phyloP scores from a whole-genome alignment of 2,113 vertebrate genomes.

The Sialia sialis region DNA sequence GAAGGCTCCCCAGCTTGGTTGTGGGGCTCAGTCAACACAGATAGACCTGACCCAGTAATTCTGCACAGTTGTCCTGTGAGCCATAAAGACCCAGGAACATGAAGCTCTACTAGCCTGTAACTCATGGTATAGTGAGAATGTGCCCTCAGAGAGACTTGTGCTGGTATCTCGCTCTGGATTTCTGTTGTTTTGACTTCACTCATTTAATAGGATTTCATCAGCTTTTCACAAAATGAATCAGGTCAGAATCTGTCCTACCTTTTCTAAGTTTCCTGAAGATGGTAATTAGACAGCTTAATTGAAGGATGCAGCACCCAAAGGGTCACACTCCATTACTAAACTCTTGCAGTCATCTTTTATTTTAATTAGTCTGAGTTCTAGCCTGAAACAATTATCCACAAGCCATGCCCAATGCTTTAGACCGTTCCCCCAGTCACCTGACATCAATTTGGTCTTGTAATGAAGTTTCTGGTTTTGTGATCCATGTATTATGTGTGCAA shows the following conservation, averaged over 20 bases:
- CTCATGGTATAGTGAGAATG: neutral
- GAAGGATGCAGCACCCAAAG: neutral
- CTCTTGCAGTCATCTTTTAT: neutral
- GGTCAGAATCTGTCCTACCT: neutral
- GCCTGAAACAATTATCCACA: neutral
- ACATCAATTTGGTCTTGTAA: constrained; percentile 5
- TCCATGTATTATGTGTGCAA: neutral
- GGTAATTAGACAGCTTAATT: neutral
- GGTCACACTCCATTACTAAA: neutral
- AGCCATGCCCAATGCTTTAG: neutral
- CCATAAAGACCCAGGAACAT: neutral
- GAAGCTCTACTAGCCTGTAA: neutral
- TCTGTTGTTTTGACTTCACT: neutral
- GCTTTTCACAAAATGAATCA: neutral
- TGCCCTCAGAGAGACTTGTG: neutral
- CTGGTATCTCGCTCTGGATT: neutral
- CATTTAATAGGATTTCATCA: neutral
- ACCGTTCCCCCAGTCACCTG: neutral
- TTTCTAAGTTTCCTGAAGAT: neutral
- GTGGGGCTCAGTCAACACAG: neutral
- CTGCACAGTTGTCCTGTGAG: neutral
- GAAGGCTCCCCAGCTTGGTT: neutral
- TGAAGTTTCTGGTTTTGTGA: neutral
- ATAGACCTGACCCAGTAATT: neutral
- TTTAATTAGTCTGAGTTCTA: neutral